Evolutionary conservation across 2,797 vertebrate genomes (phyloP), one percentile per base, ranked within the genome.

Genomic region (Anguilla pacifica): DNA sequence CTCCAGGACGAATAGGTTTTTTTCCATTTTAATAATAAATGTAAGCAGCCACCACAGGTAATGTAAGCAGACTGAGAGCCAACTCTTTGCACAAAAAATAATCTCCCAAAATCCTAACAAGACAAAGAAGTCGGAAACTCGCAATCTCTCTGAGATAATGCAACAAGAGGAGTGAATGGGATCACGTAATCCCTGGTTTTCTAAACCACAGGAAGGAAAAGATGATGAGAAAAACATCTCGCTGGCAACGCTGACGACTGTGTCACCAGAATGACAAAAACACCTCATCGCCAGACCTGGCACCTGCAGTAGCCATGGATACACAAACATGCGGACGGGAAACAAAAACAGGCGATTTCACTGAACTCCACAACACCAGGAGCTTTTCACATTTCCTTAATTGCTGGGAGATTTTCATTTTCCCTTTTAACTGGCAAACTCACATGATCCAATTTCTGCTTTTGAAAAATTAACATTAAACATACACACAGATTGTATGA

Each of bases 61-160:
- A 17, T 77, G 51, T 35, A 39, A 35, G 49, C 10, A 39, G 83
- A 88, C 74, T 83, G 53, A 39, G 11, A 88, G 61, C 9, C 57
- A 55, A 43, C 25, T 81, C 59, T 67, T 83, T 74, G 13, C 31
- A 61, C 72, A 72, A 70, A 59, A 7, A 85, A 59, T 83, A 70
- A 49, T 84, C 77, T 88, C 15, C 39, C 39, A 89, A 90, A 53
- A 85, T 86, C 86, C 43, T 53, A 86, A 91, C 87, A 89, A 89
- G 89, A 87, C 53, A 61, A 85, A 53, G 85, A n/a, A 53, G 86
- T 83, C 22, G 67, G 72, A 85, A 28, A 87, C n/a, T 22, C 43
- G 61, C 72, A 46, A 43, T 51, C 4, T 11, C 72, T 64, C 77
- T 15, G 51, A 77, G 64, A 70, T 57, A 35, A 83, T 79, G 84